These are phyloP conservation scores for Medauroidea extradentata DNA, from an alignment of 1,140 invertebrate species.

Conservation along the genomic window DNA sequence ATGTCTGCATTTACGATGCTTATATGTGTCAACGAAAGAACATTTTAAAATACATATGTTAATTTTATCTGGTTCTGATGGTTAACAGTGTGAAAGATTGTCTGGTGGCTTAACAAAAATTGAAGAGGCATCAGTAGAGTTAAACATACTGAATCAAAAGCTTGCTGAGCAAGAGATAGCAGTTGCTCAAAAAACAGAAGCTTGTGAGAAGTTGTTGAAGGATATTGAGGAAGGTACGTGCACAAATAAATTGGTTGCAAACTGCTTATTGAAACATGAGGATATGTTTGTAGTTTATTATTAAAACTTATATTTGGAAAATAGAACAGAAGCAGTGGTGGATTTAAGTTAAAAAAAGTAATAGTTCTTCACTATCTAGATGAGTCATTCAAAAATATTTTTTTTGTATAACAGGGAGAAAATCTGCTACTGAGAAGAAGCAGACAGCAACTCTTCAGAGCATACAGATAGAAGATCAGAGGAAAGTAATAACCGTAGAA, in stretches of 20 bases:
- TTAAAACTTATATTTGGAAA: too few species aligned
- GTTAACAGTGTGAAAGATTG: conserved; percentile 57
- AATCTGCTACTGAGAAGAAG: conserved; percentile 64
- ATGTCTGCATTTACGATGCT: too few species aligned
- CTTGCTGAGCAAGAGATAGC: conserved; percentile 71
- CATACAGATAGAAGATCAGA: conserved; percentile 73
- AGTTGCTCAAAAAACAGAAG: conserved; percentile 66
- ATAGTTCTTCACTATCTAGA: too few species aligned
- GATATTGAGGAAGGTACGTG: conserved; percentile 53
- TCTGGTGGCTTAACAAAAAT: conserved; percentile 71
- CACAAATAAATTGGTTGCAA: too few species aligned
- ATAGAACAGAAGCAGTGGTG: too few species aligned
- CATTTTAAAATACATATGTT: background rate
- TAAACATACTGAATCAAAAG: conserved; percentile 67
- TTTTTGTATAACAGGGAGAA: too few species aligned
- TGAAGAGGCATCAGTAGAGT: conserved; percentile 67
- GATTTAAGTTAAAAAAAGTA: too few species aligned
- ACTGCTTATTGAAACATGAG: too few species aligned
- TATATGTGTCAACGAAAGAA: too few species aligned
- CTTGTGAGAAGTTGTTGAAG: conserved; percentile 65
- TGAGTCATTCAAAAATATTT: too few species aligned
- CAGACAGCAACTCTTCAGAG: conserved; percentile 68
- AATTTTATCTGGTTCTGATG: background rate
- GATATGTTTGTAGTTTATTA: too few species aligned
- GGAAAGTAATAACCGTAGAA: conserved; percentile 68